Conservation (phyloP, 2,113 vertebrate species). For the Cebus imitator region DNA sequence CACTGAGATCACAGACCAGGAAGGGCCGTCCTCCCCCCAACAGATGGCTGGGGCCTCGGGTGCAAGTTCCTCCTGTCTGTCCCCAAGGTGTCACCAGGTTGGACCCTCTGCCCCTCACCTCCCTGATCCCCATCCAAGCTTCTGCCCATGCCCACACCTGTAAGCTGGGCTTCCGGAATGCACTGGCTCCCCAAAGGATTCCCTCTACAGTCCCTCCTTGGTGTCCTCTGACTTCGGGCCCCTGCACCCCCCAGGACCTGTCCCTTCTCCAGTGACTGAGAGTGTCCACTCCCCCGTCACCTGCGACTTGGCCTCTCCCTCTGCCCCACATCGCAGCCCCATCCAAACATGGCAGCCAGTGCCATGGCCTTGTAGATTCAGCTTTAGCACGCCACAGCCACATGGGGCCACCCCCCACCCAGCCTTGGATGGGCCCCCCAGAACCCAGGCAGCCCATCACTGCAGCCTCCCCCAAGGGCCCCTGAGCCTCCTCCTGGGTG, state of each 20-base stretch:
- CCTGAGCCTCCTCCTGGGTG: no score
- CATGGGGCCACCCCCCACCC: neutral
- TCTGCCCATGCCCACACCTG: neutral
- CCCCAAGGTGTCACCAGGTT: fast-evolving
- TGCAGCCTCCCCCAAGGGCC: no score
- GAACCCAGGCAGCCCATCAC: no score
- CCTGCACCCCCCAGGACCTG: neutral
- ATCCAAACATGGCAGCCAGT: neutral
- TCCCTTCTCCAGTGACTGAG: neutral
- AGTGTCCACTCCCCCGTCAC: neutral
- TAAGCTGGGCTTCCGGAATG: neutral
- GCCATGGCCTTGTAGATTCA: fast-evolving
- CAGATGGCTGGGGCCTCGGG: neutral
- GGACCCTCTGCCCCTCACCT: fast-evolving
- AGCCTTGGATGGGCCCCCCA: neutral
- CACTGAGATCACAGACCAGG: neutral
- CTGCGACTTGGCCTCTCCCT: neutral
- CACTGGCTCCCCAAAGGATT: neutral
- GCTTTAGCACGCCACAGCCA: neutral
- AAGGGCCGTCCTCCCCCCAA: neutral
- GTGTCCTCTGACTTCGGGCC: neutral
- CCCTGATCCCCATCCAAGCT: no score
- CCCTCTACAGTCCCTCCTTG: neutral
- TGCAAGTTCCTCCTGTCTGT: neutral
- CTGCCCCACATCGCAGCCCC: neutral